phyloP scores from a whole-genome alignment of 30 jellyfish, hydroid and myxozoan species.

The Clytia hemisphaerica region DNA sequence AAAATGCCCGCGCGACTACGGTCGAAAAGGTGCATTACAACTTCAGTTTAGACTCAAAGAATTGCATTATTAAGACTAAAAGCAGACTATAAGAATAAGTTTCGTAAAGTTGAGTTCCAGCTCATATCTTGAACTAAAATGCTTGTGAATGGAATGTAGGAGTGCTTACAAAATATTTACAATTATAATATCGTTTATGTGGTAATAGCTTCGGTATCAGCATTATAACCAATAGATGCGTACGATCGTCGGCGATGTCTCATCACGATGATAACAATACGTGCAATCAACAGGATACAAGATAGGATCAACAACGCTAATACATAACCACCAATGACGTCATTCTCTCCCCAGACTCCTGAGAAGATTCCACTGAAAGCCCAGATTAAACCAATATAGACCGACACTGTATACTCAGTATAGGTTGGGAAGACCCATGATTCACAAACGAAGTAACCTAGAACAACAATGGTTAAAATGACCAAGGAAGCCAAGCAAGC shows the following conservation, averaged over 20 bases:
- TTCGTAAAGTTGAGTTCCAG: no score
- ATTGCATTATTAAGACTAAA: no score
- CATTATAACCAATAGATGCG: constrained; percentile 19
- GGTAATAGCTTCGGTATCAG: constrained; percentile 6
- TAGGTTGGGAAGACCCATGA: constrained; percentile 30
- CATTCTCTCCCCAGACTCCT: constrained; percentile 2
- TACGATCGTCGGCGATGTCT: constrained; percentile 12
- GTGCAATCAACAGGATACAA: not conserved
- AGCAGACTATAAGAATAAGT: no score
- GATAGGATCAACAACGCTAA: constrained; percentile 3
- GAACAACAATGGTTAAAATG: constrained; percentile 9
- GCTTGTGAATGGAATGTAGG: no score
- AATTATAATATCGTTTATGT: no score
- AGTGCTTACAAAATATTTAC: no score
- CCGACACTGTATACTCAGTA: constrained; percentile 46
- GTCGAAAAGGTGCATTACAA: no score
- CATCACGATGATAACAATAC: constrained; percentile 6
- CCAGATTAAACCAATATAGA: constrained; percentile 46
- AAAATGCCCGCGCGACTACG: no score
- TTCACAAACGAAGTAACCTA: constrained; percentile 59
- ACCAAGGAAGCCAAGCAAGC: constrained; percentile 43
- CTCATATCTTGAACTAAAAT: no score
- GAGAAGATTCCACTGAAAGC: constrained; percentile 51
- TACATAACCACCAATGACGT: constrained; percentile 4
- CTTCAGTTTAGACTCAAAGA: no score